Conservation (phyloP, 1,140 invertebrate genomes). For the Ostrea edulis region DNA sequence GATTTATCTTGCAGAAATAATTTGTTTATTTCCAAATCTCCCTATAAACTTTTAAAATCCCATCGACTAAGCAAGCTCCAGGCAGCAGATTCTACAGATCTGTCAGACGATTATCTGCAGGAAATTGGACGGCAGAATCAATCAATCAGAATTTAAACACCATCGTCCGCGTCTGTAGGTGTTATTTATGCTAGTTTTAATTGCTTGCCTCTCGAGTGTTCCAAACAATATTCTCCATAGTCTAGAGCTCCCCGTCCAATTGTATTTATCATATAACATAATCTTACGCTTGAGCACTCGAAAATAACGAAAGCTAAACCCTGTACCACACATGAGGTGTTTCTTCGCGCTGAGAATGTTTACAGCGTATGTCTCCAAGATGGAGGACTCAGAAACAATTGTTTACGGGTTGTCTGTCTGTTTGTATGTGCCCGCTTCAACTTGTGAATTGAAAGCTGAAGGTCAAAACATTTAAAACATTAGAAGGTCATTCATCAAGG, state of each 20-base stretch:
- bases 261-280: too few species aligned
- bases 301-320: too few species aligned
- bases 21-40: neutral
- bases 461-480: too few species aligned
- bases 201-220: neutral
- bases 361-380: too few species aligned
- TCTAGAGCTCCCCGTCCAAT: neutral
- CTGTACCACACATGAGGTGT: too few species aligned
- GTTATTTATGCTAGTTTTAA: neutral
- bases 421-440: too few species aligned
- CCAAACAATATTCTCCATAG: neutral
- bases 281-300: too few species aligned
- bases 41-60: neutral
- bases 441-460: too few species aligned
- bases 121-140: neutral
- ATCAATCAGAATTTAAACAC: conserved; percentile 4
- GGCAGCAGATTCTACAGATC: neutral
- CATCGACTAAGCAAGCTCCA: neutral
- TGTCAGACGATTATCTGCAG: neutral
- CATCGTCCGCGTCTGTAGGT: neutral
- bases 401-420: too few species aligned
- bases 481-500: too few species aligned
- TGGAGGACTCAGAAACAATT: too few species aligned
- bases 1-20: neutral
- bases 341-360: too few species aligned